Evolutionary conservation across 1,140 invertebrate genomes (phyloP), one percentile per base, ranked within the genome.

Genomic region (Helicoverpa zea): DNA sequence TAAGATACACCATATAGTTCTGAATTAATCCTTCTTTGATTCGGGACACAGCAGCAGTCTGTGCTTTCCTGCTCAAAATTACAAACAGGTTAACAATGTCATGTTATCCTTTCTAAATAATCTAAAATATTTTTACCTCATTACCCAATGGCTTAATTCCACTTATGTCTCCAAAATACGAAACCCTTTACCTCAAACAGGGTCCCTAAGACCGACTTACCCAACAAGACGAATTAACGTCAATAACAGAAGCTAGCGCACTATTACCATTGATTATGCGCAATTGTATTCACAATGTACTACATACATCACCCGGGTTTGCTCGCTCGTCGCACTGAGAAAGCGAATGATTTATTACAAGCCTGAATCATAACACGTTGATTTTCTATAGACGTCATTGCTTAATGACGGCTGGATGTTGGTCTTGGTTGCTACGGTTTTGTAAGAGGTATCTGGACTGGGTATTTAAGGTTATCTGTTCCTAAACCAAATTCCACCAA

Each of bases 211-310:
- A 63, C 23, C 23, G 29, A 29, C 12, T 23, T 51, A 29, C 59
- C 16, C 49, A 77, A 52, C 75, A 35, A 64, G 9, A 77, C 59
- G 49, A 77, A 64, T 77, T 64, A 77, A 64, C 61, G n/a, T 43
- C 75, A 52, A 77, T 66, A 77, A 66, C 75, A 77, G 75, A 35
- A 77, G 75, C 75, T 70, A 70, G 52, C 29, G 49, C 49, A 54
- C 61, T 73, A 73, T 73, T 73, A 73, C n/a, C 75, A 77, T 77
- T 77, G 75, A 77, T 77, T 66, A 77, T 66, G 75, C 75, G 29
- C 75, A 66, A 77, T 77, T 77, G 75, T 77, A 77, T 77, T 77
- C 75, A 77, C 66, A 70, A 70, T 70, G 68, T 72, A 72, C 75
- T 64, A 54, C 59, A 77, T 66, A 77, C 61, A 77, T 77, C 75